A percentile compares a stretch with the other conserved stretches of the same genome.
Conservation (phyloP, 2,888 invertebrate genomes). For the Polietes domitor region DNA sequence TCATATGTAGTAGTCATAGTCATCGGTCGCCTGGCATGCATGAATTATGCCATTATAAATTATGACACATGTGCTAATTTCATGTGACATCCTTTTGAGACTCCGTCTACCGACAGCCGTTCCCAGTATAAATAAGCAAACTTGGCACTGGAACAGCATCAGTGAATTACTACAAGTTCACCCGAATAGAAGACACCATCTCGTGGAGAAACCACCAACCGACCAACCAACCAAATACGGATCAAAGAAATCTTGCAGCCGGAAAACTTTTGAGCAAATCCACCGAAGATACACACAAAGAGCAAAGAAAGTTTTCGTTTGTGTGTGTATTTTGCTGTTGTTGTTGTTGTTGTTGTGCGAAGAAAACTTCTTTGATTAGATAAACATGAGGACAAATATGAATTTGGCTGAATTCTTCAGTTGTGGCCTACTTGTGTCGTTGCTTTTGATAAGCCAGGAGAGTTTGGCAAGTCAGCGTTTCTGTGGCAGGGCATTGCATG, state of each 20-base stretch:
- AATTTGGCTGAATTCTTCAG: background rate
- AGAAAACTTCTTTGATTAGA: background rate
- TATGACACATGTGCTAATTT: slow-evolving; percentile 52
- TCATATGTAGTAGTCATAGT: no score
- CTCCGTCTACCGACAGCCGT: background rate
- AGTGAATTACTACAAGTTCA: background rate
- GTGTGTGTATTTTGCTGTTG: no score
- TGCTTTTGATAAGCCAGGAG: slow-evolving; percentile 7
- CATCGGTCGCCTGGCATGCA: background rate
- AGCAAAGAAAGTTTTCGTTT: background rate
- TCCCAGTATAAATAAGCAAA: slow-evolving; percentile 18
- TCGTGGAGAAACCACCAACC: no score
- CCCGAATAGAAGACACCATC: background rate
- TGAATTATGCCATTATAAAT: slow-evolving; percentile 38
- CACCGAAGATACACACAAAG: background rate
- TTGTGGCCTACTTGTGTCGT: background rate
- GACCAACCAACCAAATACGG: background rate
- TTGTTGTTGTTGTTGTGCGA: background rate
- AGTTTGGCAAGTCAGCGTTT: slow-evolving; percentile 45
- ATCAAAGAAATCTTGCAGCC: background rate
- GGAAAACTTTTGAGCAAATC: background rate
- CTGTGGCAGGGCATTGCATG: slow-evolving; percentile 71
- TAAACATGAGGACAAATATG: background rate
- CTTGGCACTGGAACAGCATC: background rate
- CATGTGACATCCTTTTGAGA: background rate